These are phyloP conservation scores for Anagyrus pseudococci DNA, from an alignment of 2,888 invertebrate species.

Conservation along the genomic window DNA sequence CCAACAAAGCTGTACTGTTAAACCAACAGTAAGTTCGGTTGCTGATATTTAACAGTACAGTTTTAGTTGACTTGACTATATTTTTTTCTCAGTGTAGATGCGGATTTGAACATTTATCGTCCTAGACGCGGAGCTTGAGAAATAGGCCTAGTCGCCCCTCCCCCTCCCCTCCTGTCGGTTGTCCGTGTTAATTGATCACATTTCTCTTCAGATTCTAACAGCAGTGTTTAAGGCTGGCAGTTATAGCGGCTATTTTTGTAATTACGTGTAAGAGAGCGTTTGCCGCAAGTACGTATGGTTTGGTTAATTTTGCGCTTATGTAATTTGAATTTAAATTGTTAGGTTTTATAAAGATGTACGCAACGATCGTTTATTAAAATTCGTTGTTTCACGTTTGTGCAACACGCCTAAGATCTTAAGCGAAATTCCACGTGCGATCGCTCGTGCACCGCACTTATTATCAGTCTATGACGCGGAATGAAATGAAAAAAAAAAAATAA, in stretches of 20 bases:
- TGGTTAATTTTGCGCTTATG: too few relatives aligned
- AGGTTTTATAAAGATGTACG: too few relatives aligned
- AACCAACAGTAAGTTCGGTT: neutral
- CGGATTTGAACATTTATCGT: constrained; percentile 30
- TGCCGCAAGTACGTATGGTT: too few relatives aligned
- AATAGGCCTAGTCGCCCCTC: neutral
- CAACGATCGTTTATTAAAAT: too few relatives aligned
- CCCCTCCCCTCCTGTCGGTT: neutral
- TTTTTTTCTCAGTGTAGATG: neutral
- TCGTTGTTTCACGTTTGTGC: too few relatives aligned
- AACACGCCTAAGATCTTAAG: too few relatives aligned
- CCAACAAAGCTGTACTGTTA: neutral
- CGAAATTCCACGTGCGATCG: too few relatives aligned
- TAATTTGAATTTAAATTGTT: too few relatives aligned
- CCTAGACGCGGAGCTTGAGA: neutral
- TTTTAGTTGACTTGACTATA: neutral
- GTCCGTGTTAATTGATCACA: constrained; percentile 25
- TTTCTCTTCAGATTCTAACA: constrained; percentile 27
- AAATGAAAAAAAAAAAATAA: too few relatives aligned
- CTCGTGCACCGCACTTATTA: too few relatives aligned
- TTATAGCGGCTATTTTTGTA: constrained; percentile 14
- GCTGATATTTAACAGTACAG: neutral
- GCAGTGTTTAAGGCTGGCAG: constrained; percentile 12
- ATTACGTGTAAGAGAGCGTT: too few relatives aligned
- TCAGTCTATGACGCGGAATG: too few relatives aligned